Conservation (phyloP, 2,113 vertebrate genomes). For the Coturnix japonica region DNA sequence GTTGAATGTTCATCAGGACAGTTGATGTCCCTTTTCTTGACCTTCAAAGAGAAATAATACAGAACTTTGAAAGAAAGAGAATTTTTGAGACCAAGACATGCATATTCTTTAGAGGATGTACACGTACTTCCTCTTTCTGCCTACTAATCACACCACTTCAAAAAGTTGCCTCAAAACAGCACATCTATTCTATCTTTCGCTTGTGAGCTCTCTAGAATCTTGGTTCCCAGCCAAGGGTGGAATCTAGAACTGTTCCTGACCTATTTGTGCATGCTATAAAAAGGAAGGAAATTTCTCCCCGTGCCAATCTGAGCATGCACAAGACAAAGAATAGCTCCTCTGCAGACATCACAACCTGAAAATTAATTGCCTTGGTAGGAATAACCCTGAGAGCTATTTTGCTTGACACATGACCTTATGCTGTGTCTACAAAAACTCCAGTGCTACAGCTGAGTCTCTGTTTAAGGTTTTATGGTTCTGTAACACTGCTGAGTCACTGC, state of each 20-base stretch:
- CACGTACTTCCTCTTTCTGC: background rate
- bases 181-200: background rate
- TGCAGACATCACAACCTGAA: background rate
- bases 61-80: background rate
- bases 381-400: constrained; percentile 48
- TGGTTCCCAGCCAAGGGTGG: background rate
- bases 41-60: background rate
- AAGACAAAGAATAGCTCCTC: background rate
- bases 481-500: background rate
- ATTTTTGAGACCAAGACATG: background rate
- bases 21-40: background rate
- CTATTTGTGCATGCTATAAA: background rate
- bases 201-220: fast-evolving
- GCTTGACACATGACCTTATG: constrained; percentile 29
- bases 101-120: background rate
- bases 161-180: background rate
- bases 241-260: background rate
- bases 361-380: constrained; percentile 30
- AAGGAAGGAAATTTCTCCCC: background rate
- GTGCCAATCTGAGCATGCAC: background rate
- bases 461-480: constrained; percentile 50
- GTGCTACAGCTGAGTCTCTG: constrained; percentile 16
- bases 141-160: background rate
- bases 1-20: background rate
- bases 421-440: constrained; percentile 20